phyloP scores from a whole-genome alignment of 2,888 invertebrate species.

The Troglohyphantes excavatus region DNA sequence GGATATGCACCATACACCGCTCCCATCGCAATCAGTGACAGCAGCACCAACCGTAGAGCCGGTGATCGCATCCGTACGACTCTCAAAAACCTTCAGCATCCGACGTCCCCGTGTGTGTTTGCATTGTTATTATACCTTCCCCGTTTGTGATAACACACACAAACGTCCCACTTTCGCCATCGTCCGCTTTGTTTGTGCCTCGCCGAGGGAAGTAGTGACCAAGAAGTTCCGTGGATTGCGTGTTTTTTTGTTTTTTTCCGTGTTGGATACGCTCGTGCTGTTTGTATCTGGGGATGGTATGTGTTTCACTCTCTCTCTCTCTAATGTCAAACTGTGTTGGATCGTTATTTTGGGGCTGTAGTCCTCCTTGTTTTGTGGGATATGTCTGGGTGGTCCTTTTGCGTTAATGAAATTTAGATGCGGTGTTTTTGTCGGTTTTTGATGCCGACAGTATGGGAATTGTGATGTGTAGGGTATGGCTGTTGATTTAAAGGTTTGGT shows the following conservation, averaged over 20 bases:
- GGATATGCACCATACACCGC: not conserved
- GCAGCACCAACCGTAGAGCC: not conserved
- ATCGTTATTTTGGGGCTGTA: slow-evolving; percentile 50
- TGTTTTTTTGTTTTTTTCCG: not conserved
- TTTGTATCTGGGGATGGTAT: not conserved
- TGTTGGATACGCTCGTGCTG: not conserved
- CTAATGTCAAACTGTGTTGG: slow-evolving; percentile 8
- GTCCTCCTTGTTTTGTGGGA: not conserved
- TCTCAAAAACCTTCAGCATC: not conserved
- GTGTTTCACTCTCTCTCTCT: not conserved
- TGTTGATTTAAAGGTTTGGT: no score
- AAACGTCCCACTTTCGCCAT: not conserved
- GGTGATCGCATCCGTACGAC: not conserved
- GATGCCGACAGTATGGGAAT: no score
- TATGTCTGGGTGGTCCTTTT: not conserved
- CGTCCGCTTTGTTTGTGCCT: not conserved
- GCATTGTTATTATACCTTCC: no score
- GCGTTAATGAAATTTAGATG: not conserved
- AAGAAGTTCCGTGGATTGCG: not conserved
- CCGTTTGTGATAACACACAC: not conserved
- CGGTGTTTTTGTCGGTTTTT: no score
- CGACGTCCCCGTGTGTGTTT: not conserved
- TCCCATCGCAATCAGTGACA: slow-evolving; percentile 4
- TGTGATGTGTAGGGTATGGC: no score
- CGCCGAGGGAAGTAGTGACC: not conserved